Evolutionary conservation across 2,888 invertebrate species (phyloP).

Genomic region (Netelia fuscicornis): DNA sequence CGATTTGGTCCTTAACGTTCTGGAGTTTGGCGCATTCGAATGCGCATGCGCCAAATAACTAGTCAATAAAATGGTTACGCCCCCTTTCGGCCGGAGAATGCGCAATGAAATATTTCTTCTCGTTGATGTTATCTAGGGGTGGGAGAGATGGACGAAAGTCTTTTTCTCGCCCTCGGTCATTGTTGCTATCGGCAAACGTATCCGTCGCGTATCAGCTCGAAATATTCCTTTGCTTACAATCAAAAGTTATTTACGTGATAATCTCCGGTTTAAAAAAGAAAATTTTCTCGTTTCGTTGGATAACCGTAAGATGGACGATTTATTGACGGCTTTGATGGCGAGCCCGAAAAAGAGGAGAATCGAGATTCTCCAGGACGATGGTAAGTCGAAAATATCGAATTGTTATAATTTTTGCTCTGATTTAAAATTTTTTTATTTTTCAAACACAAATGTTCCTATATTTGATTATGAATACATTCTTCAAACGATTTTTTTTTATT

Average conservation of each 20-base stretch:
- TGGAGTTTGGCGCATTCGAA: slow-evolving; percentile 52
- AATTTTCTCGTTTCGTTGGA: not conserved
- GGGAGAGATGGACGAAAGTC: slow-evolving; percentile 21
- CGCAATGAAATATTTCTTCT: not conserved
- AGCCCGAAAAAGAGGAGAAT: slow-evolving; percentile 9
- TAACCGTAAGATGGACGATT: slow-evolving; percentile 14
- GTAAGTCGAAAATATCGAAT: slow-evolving; percentile 41
- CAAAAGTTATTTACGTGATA: not conserved
- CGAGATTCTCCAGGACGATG: slow-evolving; percentile 35
- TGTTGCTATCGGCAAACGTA: slow-evolving; percentile 34
- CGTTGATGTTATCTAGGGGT: slow-evolving; percentile 13
- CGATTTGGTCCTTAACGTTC: slow-evolving; percentile 51
- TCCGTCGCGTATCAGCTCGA: slow-evolving; percentile 40
- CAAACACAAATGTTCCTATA: not conserved
- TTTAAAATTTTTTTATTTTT: not conserved
- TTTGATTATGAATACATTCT: not conserved
- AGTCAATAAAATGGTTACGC: slow-evolving; percentile 80
- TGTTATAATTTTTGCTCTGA: not conserved
- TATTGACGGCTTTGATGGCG: not conserved
- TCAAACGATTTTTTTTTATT: not conserved
- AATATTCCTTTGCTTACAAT: slow-evolving; percentile 53
- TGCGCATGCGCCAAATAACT: slow-evolving; percentile 74
- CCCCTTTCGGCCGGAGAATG: slow-evolving; percentile 49
- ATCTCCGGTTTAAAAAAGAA: not conserved
- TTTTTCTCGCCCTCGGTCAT: slow-evolving; percentile 54